These are phyloP conservation scores for Coracias cyanogaster DNA, from an alignment of 2,797 vertebrate genomes.

Conservation along the genomic window DNA sequence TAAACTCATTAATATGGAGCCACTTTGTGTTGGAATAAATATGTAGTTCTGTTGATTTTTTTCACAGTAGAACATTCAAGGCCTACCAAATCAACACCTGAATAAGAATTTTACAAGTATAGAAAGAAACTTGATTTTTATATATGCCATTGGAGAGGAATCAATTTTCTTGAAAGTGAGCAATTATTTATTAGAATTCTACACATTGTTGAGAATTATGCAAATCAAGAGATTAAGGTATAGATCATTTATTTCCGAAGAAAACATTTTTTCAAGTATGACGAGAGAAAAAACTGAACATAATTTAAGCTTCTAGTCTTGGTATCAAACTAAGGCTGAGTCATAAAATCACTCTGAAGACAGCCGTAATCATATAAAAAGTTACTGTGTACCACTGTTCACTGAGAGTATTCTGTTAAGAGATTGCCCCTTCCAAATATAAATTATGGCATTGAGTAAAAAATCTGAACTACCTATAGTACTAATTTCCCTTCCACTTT, in stretches of 20 bases:
- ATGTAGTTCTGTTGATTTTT: neutral
- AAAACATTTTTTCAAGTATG: neutral
- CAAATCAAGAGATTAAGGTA: slow-evolving; percentile 13
- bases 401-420: neutral
- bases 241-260: slow-evolving; percentile 11
- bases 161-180: neutral
- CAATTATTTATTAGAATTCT: slow-evolving; percentile 38
- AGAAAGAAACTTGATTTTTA: slow-evolving; percentile 11
- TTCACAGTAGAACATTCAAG: neutral
- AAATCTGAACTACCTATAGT: neutral
- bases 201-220: neutral
- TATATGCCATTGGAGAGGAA: neutral
- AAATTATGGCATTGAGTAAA: neutral
- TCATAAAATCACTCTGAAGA: slow-evolving; percentile 19
- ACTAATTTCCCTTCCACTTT: neutral
- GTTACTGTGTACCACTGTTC: slow-evolving; percentile 6
- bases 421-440: neutral
- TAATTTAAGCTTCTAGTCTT: slow-evolving; percentile 3
- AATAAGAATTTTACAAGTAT: neutral
- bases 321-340: slow-evolving; percentile 5
- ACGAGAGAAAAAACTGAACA: neutral
- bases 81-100: neutral
- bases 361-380: slow-evolving; percentile 22
- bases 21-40: slow-evolving; percentile 1
- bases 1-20: neutral